Conservation (phyloP, 2,888 invertebrate species). For the Punctoribates punctum region DNA sequence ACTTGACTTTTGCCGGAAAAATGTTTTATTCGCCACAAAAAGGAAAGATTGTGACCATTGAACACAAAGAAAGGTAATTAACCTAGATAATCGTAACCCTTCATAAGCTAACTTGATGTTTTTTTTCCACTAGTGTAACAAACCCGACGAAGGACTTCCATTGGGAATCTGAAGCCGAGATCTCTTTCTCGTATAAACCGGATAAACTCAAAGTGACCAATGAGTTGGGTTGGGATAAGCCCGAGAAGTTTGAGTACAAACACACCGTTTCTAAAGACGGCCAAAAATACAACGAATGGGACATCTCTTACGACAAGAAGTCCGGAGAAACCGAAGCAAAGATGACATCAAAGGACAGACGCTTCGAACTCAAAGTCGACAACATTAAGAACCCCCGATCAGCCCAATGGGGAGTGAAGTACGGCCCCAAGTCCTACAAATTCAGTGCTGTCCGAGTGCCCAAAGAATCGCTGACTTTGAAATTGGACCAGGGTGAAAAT, state of each 20-base stretch:
- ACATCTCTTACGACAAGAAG: not conserved
- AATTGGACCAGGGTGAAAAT: not conserved
- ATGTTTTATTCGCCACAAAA: constrained; percentile 21
- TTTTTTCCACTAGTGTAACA: constrained; percentile 12
- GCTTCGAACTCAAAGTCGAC: not conserved
- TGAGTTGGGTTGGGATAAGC: constrained; percentile 3
- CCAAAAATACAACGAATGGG: not conserved
- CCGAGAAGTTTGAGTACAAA: not conserved
- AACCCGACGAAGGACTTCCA: constrained; percentile 34
- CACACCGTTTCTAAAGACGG: not conserved
- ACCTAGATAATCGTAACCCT: not conserved
- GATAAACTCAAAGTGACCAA: not conserved
- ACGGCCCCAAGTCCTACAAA: not conserved
- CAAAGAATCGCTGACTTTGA: not conserved
- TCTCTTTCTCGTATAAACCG: constrained; percentile 16
- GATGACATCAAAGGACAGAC: not conserved
- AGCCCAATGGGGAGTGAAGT: not conserved
- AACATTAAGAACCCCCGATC: not conserved
- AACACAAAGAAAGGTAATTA: constrained; percentile 32
- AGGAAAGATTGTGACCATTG: constrained; percentile 29
- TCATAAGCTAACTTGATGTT: not conserved
- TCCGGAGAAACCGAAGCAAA: not conserved
- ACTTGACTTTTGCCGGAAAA: constrained; percentile 38
- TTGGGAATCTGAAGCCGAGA: constrained; percentile 30
- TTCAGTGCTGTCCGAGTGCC: constrained; percentile 11